Evolutionary conservation across 2,888 invertebrate species (phyloP).

Genomic region (Polymixis lichenea): DNA sequence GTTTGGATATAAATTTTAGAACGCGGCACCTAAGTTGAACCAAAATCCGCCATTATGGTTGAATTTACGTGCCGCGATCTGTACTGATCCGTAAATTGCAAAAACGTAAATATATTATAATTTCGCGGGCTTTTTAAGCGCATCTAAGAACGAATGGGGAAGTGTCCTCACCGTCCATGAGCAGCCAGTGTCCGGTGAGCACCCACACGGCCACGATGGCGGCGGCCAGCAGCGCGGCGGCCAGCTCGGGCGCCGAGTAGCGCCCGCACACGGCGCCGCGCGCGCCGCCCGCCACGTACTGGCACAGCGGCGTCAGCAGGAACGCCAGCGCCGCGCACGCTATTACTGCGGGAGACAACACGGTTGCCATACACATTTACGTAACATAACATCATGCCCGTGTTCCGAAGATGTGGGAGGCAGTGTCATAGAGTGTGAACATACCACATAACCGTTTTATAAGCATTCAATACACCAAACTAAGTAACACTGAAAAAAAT

Average conservation of each 20-base stretch:
- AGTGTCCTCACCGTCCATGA: conserved; percentile 95
- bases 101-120: neutral
- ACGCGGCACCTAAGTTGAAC: no score
- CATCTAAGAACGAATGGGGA: neutral
- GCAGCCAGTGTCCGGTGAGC: conserved; percentile 98
- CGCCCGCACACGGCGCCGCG: conserved; percentile 97
- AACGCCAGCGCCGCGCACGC: conserved; percentile 99
- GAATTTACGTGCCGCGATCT: no score
- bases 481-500: no score
- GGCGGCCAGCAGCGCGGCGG: conserved; percentile 97
- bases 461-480: no score
- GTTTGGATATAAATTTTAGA: no score
- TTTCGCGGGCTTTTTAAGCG: neutral
- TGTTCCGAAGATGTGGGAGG: no score
- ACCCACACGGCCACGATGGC: conserved; percentile 99
- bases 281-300: conserved; percentile 94
- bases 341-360: conserved; percentile 92
- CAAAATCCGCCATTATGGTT: no score
- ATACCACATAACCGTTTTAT: no score
- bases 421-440: no score
- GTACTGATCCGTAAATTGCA: neutral
- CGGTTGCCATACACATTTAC: no score
- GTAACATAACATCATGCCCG: no score
- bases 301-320: conserved; percentile 98
- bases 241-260: conserved; percentile 98